Conservation (phyloP, 2,797 vertebrate genomes). For the Labeo calbasu region DNA sequence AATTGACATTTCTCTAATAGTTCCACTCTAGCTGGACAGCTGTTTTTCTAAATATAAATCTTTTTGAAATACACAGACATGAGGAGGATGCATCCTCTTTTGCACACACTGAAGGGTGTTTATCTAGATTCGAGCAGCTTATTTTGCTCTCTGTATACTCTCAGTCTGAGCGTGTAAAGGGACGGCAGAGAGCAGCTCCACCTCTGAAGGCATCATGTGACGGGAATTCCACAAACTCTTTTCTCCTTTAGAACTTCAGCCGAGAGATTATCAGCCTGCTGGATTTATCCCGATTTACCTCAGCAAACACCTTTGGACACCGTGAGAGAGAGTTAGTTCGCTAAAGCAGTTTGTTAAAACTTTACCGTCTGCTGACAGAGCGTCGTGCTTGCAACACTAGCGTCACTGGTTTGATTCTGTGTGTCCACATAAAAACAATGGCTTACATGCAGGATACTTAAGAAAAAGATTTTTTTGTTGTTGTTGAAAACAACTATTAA, state of each 20-base stretch:
- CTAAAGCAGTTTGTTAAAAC: background rate
- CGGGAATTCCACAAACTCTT: constrained; percentile 85
- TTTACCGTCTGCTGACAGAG: background rate
- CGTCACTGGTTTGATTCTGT: background rate
- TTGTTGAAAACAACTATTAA: background rate
- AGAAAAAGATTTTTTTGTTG: background rate
- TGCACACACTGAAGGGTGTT: constrained; percentile 66
- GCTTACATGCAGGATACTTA: background rate
- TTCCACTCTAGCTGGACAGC: background rate
- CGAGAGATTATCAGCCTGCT: constrained; percentile 83
- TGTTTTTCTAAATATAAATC: background rate
- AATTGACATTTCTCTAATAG: background rate
- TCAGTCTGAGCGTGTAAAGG: background rate
- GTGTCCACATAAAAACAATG: background rate
- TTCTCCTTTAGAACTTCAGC: constrained; percentile 76
- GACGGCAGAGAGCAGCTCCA: constrained; percentile 69
- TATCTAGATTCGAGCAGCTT: background rate
- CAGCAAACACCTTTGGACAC: constrained; percentile 97
- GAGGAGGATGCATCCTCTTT: constrained; percentile 68
- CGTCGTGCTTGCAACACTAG: background rate
- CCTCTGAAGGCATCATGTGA: constrained; percentile 88
- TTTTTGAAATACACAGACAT: background rate
- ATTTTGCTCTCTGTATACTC: background rate
- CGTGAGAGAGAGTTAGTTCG: constrained; percentile 84
- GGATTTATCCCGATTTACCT: constrained; percentile 98